A percentile compares a stretch with the other conserved stretches of the same genome.
Evolutionary conservation across 2,797 vertebrate species (phyloP).

Genomic region (Chelonia mydas): DNA sequence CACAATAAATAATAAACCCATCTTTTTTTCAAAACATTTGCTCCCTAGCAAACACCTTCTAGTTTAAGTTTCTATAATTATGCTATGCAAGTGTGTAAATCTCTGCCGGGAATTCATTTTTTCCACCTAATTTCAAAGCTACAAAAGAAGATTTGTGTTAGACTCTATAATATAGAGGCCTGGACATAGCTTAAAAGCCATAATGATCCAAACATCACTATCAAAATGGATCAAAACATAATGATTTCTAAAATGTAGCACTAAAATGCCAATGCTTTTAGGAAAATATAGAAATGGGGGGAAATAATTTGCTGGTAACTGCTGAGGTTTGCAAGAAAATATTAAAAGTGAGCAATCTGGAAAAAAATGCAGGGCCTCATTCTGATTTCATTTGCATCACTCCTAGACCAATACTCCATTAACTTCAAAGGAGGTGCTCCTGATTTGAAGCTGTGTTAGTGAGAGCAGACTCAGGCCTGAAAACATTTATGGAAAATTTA

Average conservation of each 20-base stretch:
- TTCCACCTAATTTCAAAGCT: not conserved
- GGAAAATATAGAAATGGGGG: too few species aligned
- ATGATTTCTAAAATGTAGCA: accelerated
- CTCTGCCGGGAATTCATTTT: not conserved
- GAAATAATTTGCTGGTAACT: not conserved
- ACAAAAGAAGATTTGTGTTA: not conserved
- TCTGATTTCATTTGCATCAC: not conserved
- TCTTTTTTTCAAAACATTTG: not conserved
- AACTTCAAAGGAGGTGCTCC: not conserved
- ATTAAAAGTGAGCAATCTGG: not conserved
- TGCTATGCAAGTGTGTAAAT: not conserved
- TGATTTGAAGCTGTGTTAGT: not conserved
- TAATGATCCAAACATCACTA: not conserved
- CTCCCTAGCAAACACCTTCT: not conserved
- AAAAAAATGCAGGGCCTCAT: not conserved
- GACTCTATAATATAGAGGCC: not conserved
- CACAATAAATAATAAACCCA: not conserved
- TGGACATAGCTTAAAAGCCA: too few species aligned
- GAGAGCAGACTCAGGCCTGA: not conserved
- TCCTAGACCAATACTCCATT: not conserved
- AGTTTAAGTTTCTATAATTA: not conserved
- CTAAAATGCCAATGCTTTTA: not conserved
- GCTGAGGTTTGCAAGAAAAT: not conserved
- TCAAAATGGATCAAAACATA: not conserved
- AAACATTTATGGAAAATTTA: not conserved